A percentile compares a stretch with the other conserved stretches of the same genome.
phyloP scores from a whole-genome alignment of 2,113 vertebrate genomes.

The Cephalopterus ornatus region DNA sequence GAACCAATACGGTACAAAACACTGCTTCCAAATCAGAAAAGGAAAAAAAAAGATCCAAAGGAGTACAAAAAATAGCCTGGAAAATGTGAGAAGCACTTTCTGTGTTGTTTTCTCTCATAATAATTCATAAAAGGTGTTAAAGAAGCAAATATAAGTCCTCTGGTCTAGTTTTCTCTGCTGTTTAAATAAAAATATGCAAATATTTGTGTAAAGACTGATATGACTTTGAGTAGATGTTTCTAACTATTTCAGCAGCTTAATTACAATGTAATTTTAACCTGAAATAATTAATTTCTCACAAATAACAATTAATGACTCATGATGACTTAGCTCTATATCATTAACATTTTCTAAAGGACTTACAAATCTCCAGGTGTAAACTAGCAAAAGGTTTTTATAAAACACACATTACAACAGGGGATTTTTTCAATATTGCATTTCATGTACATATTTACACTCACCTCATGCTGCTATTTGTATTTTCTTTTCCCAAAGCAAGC shows the following conservation, averaged over 20 bases:
- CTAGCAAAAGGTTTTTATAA: not conserved
- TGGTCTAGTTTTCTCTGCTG: not conserved
- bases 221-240: not conserved
- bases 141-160: not conserved
- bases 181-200: not conserved
- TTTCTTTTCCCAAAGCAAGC: not conserved
- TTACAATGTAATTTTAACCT: not conserved
- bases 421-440: not conserved
- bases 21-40: not conserved
- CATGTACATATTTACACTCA: not conserved
- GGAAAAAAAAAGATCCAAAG: not conserved
- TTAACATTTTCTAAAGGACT: conserved; percentile 3
- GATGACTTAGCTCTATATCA: not conserved
- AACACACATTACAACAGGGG: not conserved
- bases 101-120: not conserved
- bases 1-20: not conserved
- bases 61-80: not conserved
- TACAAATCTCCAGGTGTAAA: not conserved
- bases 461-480: not conserved
- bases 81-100: not conserved
- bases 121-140: not conserved
- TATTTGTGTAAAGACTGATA: not conserved
- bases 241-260: not conserved
- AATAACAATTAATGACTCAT: not conserved
- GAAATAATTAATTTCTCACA: not conserved